Percentiles rank a stretch among this genome's conserved stretches.
These are phyloP conservation scores for Drosophila silvestris DNA, from an alignment of 2,888 invertebrate species.

Conservation along the genomic window DNA sequence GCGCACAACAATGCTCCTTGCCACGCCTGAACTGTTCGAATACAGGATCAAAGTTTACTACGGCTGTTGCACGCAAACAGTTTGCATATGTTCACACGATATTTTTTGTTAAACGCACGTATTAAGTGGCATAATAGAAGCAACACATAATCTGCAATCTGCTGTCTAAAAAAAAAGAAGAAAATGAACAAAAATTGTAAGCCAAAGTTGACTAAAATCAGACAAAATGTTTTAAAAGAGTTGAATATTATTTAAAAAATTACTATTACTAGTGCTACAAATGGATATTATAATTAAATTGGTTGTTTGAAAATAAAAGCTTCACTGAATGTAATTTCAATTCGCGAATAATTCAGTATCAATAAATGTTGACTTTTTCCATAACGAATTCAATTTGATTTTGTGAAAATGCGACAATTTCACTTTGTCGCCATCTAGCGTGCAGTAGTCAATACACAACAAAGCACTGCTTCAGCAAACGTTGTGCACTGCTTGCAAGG, in stretches of 20 bases:
- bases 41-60: slow-evolving; percentile 60
- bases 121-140: not conserved
- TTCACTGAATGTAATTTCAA: no score
- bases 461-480: not conserved
- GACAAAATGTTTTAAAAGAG: not conserved
- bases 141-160: not conserved
- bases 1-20: slow-evolving; percentile 68
- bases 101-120: not conserved
- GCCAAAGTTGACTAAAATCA: not conserved
- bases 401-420: not conserved
- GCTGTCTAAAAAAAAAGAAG: not conserved
- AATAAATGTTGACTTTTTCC: not conserved
- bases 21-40: slow-evolving; percentile 65
- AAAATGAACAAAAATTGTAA: not conserved
- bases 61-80: slow-evolving; percentile 22
- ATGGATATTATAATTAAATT: not conserved
- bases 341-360: not conserved
- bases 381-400: not conserved
- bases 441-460: fast-evolving
- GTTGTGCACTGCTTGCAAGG: not conserved
- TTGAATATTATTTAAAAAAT: not conserved
- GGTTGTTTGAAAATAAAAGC: not conserved
- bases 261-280: not conserved
- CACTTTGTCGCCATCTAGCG: slow-evolving; percentile 24
- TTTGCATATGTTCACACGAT: slow-evolving; percentile 60